phyloP scores from a whole-genome alignment of 2,797 vertebrate species.

The Arrhamphus sclerolepis region DNA sequence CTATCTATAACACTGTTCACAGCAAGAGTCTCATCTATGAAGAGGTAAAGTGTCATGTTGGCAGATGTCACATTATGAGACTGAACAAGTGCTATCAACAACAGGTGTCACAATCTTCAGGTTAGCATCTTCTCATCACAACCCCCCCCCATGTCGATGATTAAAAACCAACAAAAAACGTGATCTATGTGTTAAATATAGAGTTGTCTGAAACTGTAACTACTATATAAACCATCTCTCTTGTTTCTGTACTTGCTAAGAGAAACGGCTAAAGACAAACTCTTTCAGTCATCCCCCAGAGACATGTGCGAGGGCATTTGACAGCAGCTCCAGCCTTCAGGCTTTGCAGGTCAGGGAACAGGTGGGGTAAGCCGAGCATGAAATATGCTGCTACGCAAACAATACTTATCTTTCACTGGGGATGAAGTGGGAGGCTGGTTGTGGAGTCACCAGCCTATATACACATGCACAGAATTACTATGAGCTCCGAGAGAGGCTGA shows the following conservation, averaged over 20 bases:
- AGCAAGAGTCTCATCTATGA: no score
- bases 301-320: conserved; percentile 50
- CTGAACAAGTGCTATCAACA: no score
- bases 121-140: no score
- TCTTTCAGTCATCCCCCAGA: conserved; percentile 52
- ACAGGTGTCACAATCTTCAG: no score
- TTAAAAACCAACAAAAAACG: no score
- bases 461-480: conserved; percentile 63
- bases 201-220: no score
- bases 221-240: conserved; percentile 12
- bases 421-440: conserved; percentile 61
- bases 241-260: conserved; percentile 23
- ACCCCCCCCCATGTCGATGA: no score
- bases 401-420: conserved; percentile 76
- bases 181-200: no score
- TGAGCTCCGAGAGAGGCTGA: conserved; percentile 39
- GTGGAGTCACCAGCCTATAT: conserved; percentile 55
- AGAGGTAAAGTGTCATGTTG: no score
- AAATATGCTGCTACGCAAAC: conserved; percentile 79
- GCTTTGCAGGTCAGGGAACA: conserved; percentile 74
- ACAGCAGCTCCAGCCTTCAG: conserved; percentile 68
- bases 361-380: conserved; percentile 77
- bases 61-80: no score
- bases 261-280: conserved; percentile 36
- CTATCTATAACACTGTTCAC: no score